A percentile compares a stretch with the other conserved stretches of the same genome.
Evolutionary conservation across 2,113 vertebrate species (phyloP).

Genomic region (Herpetotheres cachinnans): DNA sequence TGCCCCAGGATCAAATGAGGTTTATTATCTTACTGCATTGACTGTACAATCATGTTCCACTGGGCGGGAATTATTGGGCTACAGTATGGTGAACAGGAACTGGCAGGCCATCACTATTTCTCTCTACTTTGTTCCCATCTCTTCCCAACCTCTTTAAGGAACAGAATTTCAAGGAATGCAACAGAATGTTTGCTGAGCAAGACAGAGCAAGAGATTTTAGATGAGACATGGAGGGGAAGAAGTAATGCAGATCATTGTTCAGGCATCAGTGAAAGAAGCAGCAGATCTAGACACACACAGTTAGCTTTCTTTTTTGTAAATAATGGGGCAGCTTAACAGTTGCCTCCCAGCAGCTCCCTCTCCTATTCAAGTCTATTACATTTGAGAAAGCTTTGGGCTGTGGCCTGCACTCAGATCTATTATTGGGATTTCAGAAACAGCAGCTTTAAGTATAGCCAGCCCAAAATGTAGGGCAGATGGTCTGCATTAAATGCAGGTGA

Average conservation of each 20-base stretch:
- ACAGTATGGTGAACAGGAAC: not conserved
- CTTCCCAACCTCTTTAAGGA: not conserved
- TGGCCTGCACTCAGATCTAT: not conserved
- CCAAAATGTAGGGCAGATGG: not conserved
- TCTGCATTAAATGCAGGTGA: not conserved
- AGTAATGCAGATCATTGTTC: not conserved
- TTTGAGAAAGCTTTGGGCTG: not conserved
- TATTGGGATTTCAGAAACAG: not conserved
- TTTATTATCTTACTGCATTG: not conserved
- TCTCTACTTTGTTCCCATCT: not conserved
- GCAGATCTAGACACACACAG: not conserved
- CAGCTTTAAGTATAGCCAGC: not conserved
- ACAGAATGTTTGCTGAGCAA: not conserved
- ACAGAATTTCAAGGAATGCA: not conserved
- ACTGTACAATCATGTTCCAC: not conserved
- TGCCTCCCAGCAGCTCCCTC: not conserved
- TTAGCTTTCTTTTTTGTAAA: not conserved
- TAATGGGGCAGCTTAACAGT: not conserved
- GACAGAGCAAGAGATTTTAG: not conserved
- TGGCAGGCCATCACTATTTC: not conserved
- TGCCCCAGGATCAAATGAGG: not conserved
- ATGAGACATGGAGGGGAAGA: not conserved
- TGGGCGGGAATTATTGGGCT: not conserved
- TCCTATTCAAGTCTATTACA: not conserved
- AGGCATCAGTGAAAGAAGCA: not conserved